Evolutionary conservation across 2,888 invertebrate genomes (phyloP), one percentile per base, ranked within the genome.

Genomic region (Campoplex capitator): DNA sequence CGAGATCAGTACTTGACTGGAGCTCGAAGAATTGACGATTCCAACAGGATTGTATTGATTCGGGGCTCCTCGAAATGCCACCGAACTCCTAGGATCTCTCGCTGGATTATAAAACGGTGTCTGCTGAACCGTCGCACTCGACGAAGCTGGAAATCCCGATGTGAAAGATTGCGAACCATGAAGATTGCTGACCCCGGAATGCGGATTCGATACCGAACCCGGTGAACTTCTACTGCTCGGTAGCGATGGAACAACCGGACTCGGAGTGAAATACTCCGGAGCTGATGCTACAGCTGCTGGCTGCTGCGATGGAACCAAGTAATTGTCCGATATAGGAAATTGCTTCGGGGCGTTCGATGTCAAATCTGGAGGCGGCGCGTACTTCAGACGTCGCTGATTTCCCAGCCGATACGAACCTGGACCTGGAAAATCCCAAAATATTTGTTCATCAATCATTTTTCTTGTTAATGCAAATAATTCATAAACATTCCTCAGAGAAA

Each of bases 281-380:
- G 67, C 56, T 8, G 67, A 11, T 51, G 79, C 38, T 11, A 48
- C 48, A 58, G n/a, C 83, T 9, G n/a, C 83, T 11, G 45, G 70
- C n/a, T 48, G 83, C 65, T 82, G 87, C 11, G 54, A 13, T 2
- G 84, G 62, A 7, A 35, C 62, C 8, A 85, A 68, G 38, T 83
- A 80, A 71, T 18, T 77, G 42, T 51, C 38, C 42, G 70, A 11
- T 0, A 42, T 70, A 7, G 87, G 38, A 79, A 86, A 89, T 71
- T 88, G 86, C 67, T 89, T 91, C 54, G 88, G 67, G 16, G 85
- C 81, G 62, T 84, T 91, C 0, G 93, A 90, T n/a, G 93, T 92
- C 6, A 97, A 93, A 0, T 97, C 97, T 0, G 98, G 98, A 90
- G 97, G 96, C 91, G 96, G 97, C 0, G 97, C 98, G 93, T 98